phyloP scores from a whole-genome alignment of 1,140 invertebrate species.

The Pseudomyrmex dendroicus region DNA sequence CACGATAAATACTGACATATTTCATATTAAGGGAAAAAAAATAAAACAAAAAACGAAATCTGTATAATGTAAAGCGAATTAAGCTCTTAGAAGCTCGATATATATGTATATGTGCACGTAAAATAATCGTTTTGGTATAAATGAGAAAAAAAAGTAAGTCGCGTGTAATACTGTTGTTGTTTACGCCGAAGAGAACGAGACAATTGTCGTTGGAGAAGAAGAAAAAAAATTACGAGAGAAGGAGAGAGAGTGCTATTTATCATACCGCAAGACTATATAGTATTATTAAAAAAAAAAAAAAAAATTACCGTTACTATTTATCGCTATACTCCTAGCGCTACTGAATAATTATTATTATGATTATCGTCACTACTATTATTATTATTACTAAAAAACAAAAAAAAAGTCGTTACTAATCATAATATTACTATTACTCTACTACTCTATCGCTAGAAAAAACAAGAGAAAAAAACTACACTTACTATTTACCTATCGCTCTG shows the following conservation, averaged over 20 bases:
- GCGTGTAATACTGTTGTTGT: slow-evolving; percentile 56
- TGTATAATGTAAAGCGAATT: too few species aligned
- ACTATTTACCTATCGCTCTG: slow-evolving; percentile 38
- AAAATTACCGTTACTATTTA: slow-evolving; percentile 54
- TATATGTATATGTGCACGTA: too few species aligned
- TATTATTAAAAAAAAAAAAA: slow-evolving; percentile 49
- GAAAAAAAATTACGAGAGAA: too few species aligned
- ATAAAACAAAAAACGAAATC: neutral
- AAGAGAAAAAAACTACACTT: slow-evolving; percentile 7
- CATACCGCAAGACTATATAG: slow-evolving; percentile 48
- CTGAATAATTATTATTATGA: slow-evolving; percentile 63
- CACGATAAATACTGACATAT: neutral
- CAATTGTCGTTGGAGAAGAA: slow-evolving; percentile 47
- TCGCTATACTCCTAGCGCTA: slow-evolving; percentile 46
- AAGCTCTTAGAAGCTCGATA: too few species aligned
- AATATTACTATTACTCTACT: slow-evolving; percentile 51
- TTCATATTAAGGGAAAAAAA: neutral
- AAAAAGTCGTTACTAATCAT: slow-evolving; percentile 40
- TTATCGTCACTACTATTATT: slow-evolving; percentile 66
- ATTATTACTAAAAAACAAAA: slow-evolving; percentile 20
- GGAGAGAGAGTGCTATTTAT: too few species aligned
- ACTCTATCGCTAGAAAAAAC: slow-evolving; percentile 11
- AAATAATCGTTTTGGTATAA: too few species aligned
- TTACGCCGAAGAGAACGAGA: slow-evolving; percentile 40
- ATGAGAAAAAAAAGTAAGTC: neutral